Evolutionary conservation across 2,113 vertebrate genomes (phyloP), one percentile per base, ranked within the genome.

Genomic region (Procavia capensis): DNA sequence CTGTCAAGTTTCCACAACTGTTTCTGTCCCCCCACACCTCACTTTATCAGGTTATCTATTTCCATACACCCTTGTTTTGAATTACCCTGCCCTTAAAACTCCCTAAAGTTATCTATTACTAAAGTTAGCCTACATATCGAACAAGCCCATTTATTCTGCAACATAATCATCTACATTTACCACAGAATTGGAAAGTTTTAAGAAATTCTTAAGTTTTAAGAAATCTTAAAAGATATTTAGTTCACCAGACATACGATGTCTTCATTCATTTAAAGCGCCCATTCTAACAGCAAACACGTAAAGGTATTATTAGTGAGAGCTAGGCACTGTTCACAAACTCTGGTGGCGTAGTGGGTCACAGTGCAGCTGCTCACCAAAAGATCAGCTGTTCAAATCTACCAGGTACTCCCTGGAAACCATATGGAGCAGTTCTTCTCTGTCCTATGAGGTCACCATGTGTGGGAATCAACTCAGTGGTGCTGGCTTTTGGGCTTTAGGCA

Each of bases 151-250:
- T 85, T 86, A 80, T 82, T 86, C 85, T 50, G 9, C 57, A 75
- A 93, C 57, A 54, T 24, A 90, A 88, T 29, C 9, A 43, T 43
- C n/a, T 66, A 54, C 27, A 79, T 64, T 43, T 39, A 86, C 36
- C 31, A 68, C 2, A 78, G 13, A 54, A 57, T 54, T 17, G n/a
- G 75, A 47, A 68, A 27, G 79, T 86, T 64, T 50, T 79, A 92
- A 68, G 14, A 79, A 4, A 87, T 25, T n/a, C n/a, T 80, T 47
- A 68, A 27, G 79, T 86, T 64, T 50, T 79, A 92, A 68, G 14
- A 79, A 4, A 87, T 25, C 19, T 92, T 92, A 82, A 81, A 92
- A 75, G 61, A 50, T 17, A 93, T 78, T 88, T 86, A 88, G 27
- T 78, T 14, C 75, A 93, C 86, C 1, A 70, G 31, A 72, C 50